These are phyloP conservation scores for Naja naja DNA, from an alignment of 2,113 vertebrate species.

Conservation along the genomic window DNA sequence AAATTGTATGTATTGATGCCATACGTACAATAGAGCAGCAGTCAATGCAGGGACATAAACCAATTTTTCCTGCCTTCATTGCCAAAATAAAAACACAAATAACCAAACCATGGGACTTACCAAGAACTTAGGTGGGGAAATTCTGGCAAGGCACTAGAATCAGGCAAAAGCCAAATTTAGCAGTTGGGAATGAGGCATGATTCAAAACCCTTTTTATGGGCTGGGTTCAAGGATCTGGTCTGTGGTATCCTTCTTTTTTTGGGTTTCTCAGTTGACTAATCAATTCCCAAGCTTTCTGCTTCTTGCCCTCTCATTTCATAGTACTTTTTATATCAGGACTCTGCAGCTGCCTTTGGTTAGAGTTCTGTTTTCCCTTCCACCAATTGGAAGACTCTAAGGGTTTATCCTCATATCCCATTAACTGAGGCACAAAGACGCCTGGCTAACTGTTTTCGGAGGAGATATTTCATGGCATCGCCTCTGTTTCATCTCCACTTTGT, in stretches of 20 bases:
- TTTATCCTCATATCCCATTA: not conserved
- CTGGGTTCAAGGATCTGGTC: not conserved
- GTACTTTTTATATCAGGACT: not conserved
- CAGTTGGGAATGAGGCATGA: not conserved
- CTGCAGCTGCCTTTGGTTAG: not conserved
- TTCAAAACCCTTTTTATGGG: not conserved
- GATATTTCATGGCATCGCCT: not conserved
- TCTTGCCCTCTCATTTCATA: not conserved
- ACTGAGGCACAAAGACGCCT: not conserved
- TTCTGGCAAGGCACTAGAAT: not conserved
- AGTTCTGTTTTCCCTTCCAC: not conserved
- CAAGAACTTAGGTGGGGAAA: not conserved
- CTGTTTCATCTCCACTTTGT: no score
- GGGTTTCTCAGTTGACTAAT: not conserved
- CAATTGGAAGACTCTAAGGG: not conserved
- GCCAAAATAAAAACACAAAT: not conserved
- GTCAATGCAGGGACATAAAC: not conserved
- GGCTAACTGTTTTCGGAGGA: not conserved
- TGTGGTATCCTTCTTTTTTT: not conserved
- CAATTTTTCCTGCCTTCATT: not conserved
- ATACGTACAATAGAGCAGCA: no score
- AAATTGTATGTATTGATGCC: no score
- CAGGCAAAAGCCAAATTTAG: not conserved
- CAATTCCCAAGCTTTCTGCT: not conserved
- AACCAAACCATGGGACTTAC: not conserved